These are phyloP conservation scores for Latrodectus hesperus DNA, from an alignment of 2,888 invertebrate species.

Conservation along the genomic window DNA sequence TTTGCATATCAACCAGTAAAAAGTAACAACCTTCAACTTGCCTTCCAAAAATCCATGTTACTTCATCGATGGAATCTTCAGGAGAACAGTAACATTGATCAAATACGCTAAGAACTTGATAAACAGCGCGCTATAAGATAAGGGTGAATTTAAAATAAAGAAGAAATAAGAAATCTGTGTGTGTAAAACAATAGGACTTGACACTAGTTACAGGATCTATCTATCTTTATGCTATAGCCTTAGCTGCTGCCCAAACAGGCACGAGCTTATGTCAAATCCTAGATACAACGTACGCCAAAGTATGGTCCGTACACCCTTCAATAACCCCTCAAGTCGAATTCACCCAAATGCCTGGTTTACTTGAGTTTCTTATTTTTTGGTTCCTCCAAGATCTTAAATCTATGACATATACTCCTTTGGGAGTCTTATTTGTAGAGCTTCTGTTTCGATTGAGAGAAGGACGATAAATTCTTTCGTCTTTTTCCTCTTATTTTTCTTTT, in stretches of 20 bases:
- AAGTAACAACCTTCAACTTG: neutral
- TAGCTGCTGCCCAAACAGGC: neutral
- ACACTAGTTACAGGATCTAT: constrained; percentile 28
- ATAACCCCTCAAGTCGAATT: constrained; percentile 42
- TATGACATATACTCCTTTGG: constrained; percentile 24
- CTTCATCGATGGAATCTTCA: constrained; percentile 4
- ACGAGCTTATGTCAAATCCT: constrained; percentile 27
- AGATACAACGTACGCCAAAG: constrained; percentile 9
- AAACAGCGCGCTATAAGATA: constrained; percentile 5
- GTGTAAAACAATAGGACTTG: constrained; percentile 45
- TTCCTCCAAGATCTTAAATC: constrained; percentile 15
- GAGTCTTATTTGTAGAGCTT: constrained; percentile 16
- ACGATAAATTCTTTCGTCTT: neutral
- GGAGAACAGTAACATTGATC: constrained; percentile 9
- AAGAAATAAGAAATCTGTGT: constrained; percentile 17
- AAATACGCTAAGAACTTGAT: constrained; percentile 31
- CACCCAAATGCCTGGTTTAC: constrained; percentile 1
- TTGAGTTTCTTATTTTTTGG: constrained; percentile 11
- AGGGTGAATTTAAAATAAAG: constrained; percentile 13
- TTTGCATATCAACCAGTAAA: constrained; percentile 17
- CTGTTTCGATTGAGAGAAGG: constrained; percentile 13
- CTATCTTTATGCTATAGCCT: constrained; percentile 25
- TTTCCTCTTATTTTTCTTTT: neutral
- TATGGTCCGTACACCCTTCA: constrained; percentile 22
- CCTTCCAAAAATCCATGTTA: neutral